Evolutionary conservation across 2,113 vertebrate genomes (phyloP), one percentile per base, ranked within the genome.

Genomic region (Chloropsis cyanopogon): DNA sequence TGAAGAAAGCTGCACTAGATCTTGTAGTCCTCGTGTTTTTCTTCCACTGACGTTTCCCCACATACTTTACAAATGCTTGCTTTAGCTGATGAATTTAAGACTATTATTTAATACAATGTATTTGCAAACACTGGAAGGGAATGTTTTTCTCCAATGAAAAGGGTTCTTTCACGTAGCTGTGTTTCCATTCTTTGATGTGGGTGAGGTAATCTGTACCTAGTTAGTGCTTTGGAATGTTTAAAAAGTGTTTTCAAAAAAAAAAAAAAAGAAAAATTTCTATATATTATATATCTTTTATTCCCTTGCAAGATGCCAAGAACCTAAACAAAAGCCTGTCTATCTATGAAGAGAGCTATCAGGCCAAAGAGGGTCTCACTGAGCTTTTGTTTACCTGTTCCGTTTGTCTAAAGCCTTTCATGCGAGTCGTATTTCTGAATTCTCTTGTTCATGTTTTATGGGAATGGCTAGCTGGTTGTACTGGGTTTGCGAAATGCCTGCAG

Each of bases 291-390:
- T 12, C 26, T 77, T 92, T 92, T n/a, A 63, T 65, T 81, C 59
- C 50, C 22, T 77, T 88, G 23, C 52, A 90, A 66, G 81, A 73
- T 59, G 35, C 46, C 64, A 66, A 82, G 64, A 90, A 77, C 31
- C 39, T 73, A 83, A 92, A 88, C 68, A 95, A 93, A 96, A 94
- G 23, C 50, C 39, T 86, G 9, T 50, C 65, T 92, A 54, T 80
- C 60, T 53, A 14, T 66, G 59, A 78, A 86, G 47, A 81, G 68
- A 86, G 16, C 42, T 65, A 8, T 41, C 68, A 57, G 56, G 68
- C 80, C 77, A 66, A 59, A 81, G 49, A 49, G 15, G 52, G 72
- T 65, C 68, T 92, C 54, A 70, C 20, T 63, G 76, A 83, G 42
- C 46, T 73, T 93, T 92, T 90, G 46, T 93, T 92, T 69, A 78